Evolutionary conservation across 64 coral and sea anemone genomes (phyloP), one percentile per base, ranked within the genome.

Genomic region (Montipora efflorescens): DNA sequence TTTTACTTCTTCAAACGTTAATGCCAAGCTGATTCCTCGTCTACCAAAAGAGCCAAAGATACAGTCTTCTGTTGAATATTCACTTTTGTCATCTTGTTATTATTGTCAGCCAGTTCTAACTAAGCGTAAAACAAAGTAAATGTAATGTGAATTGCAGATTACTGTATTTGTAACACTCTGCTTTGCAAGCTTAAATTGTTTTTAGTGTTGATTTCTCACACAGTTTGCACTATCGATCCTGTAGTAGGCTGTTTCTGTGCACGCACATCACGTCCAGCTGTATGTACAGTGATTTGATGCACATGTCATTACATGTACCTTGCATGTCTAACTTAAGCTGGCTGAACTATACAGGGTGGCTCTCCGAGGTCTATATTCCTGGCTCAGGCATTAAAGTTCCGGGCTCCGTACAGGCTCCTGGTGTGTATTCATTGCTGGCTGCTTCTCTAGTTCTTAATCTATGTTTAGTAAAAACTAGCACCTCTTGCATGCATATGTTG

Each of bases 371-470:
- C 87, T 97, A 97, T 97, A 95, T 97, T 91, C 93, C 90, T 88
- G 96, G 96, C 84, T 94, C 96, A 92, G 96, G 96, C 96, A 97
- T 97, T 92, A 97, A 97, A 97, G 96, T 97, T 92, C 96, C 96
- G 89, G 96, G 96, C 94, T 97, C 96, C 59, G 95, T 97, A 92
- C 96, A 97, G 91, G 96, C 96, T 92, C 96, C 96, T 89, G 96
- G 96, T 97, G 96, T 97, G 96, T 97, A 97, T 93, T 52, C 76
- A 59, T 67, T 72, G 74, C 59, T 67, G 58, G 70, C 80, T 96
- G 64, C 72, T 75, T 75, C 74, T 88, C 50, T 93, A 59, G 19
- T 55, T 70, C 84, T 80, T 87, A 62, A 78, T 69, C 74, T 93
- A 78, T 52, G 53, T 84, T 68, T 67, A 66, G 81, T 93, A 23